A percentile compares a stretch with the other conserved stretches of the same genome.
Conservation (phyloP, 92 coral and sea anemone genomes). For the Parazoanthus swiftii region DNA sequence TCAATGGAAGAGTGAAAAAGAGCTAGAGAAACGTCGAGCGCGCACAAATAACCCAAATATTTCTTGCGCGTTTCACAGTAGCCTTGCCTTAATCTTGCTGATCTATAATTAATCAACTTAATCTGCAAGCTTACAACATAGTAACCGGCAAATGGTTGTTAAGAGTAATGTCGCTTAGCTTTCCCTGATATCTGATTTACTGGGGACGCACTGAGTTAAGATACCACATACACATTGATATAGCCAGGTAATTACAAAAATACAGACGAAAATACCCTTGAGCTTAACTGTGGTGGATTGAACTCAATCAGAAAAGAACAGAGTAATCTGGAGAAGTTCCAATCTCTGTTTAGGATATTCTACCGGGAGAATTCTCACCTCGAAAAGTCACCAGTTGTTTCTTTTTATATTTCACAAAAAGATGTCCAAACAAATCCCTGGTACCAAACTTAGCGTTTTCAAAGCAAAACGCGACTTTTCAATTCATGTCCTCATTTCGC, state of each 20-base stretch:
- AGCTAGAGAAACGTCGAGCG: too few relatives aligned
- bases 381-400: conserved; percentile 35
- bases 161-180: conserved; percentile 7
- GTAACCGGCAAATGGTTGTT: conserved; percentile 37
- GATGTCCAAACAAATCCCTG: conserved; percentile 33
- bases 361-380: conserved; percentile 18
- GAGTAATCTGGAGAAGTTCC: background rate
- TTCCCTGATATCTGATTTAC: background rate
- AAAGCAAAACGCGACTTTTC: conserved; percentile 39
- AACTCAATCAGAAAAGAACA: background rate
- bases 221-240: background rate
- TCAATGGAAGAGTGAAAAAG: background rate
- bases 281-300: background rate
- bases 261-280: background rate
- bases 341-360: background rate
- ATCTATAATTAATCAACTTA: conserved; percentile 44
- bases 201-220: background rate
- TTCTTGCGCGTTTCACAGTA: conserved; percentile 10
- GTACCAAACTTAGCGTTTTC: conserved; percentile 32
- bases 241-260: background rate
- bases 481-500: background rate
- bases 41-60: background rate
- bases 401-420: conserved; percentile 28
- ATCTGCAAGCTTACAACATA: conserved; percentile 41
- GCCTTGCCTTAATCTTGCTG: conserved; percentile 35